Evolutionary conservation across 2,113 vertebrate genomes (phyloP).

Genomic region (Monarcha castaneiventris): DNA sequence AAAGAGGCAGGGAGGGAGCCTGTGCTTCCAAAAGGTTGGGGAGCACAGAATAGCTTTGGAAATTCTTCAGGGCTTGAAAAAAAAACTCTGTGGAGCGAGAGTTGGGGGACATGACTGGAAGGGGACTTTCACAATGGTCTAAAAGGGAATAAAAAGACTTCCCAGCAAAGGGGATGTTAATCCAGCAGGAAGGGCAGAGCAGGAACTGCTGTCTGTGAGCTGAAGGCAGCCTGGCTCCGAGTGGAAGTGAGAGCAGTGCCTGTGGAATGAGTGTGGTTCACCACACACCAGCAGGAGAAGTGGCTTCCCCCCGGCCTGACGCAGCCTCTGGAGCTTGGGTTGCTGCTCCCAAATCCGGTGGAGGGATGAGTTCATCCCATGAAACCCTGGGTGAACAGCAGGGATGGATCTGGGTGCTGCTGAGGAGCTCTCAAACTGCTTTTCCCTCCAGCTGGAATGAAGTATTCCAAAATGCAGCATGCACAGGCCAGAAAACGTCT

Average conservation of each 20-base stretch:
- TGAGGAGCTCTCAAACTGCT: background rate
- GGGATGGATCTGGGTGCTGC: background rate
- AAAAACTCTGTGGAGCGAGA: background rate
- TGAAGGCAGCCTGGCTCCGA: background rate
- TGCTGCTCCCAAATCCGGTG: background rate
- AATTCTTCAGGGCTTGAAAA: background rate
- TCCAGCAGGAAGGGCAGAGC: background rate
- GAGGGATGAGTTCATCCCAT: background rate
- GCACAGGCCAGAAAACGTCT: background rate
- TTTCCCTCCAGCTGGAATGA: background rate
- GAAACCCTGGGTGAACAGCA: background rate
- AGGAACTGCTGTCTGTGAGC: background rate
- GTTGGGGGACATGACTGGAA: background rate
- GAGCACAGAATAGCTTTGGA: background rate
- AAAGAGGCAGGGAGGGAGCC: background rate
- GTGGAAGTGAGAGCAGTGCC: slow-evolving; percentile 29
- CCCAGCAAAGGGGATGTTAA: background rate
- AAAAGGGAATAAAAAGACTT: background rate
- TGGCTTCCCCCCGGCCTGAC: background rate
- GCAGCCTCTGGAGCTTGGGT: background rate
- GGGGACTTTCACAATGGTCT: background rate
- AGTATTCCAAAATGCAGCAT: background rate
- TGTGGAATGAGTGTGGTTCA: background rate
- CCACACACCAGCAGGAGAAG: background rate
- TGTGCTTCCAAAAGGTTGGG: background rate